Evolutionary conservation across 2,888 invertebrate genomes (phyloP).

Genomic region (Diplolepis rosae): DNA sequence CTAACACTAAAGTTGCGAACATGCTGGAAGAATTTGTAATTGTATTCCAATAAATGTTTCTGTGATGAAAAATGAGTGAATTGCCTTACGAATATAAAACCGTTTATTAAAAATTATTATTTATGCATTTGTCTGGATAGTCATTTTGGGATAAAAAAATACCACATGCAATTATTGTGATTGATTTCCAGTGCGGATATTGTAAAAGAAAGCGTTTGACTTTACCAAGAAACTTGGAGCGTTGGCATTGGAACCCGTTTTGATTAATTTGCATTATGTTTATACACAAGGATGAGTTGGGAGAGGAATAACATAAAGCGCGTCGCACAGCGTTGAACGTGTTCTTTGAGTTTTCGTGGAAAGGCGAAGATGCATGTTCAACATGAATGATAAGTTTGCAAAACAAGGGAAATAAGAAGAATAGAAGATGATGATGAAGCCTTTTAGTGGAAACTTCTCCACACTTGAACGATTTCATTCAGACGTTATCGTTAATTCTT

Average conservation of each 20-base stretch:
- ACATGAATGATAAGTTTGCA: neutral
- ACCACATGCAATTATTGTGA: too few species aligned
- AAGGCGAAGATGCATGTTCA: neutral
- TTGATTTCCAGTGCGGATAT: neutral
- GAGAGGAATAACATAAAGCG: neutral
- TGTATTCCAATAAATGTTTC: too few species aligned
- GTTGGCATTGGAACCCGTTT: neutral
- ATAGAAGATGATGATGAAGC: neutral
- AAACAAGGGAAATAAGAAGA: neutral
- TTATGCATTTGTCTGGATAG: too few species aligned
- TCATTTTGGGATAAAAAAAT: too few species aligned
- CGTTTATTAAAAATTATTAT: too few species aligned
- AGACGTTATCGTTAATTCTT: neutral
- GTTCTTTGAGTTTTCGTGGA: neutral
- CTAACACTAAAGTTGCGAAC: too few species aligned
- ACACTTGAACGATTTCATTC: neutral
- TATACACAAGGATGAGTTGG: neutral
- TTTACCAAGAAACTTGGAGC: neutral
- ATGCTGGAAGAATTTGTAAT: too few species aligned
- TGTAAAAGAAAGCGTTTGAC: neutral
- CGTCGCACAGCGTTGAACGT: neutral
- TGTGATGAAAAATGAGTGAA: too few species aligned
- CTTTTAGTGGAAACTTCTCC: neutral
- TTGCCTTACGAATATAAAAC: too few species aligned
- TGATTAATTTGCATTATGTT: neutral